Evolutionary conservation across 2,113 vertebrate species (phyloP).

Genomic region (Psilopsiagon aurifrons): DNA sequence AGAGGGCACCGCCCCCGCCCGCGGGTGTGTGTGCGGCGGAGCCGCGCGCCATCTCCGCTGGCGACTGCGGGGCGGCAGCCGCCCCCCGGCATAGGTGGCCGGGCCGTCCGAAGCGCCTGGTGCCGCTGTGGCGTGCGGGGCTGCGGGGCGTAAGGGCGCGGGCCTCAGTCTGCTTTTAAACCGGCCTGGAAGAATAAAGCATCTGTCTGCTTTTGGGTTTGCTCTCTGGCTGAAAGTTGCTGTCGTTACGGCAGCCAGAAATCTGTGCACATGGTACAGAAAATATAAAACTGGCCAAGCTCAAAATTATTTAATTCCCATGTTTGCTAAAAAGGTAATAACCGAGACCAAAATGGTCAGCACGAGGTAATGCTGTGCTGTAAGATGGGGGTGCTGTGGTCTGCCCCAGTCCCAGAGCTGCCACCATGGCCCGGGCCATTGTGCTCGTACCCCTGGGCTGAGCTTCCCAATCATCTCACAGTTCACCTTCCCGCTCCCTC

Average conservation of each 20-base stretch:
- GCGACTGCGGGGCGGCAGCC: background rate
- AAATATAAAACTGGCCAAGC: background rate
- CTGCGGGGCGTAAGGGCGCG: background rate
- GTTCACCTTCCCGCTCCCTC: background rate
- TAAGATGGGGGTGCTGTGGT: background rate
- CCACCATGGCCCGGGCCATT: rapidly evolving
- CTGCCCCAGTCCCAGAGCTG: background rate
- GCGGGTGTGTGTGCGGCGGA: background rate
- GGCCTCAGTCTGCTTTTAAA: rapidly evolving
- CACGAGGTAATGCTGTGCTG: background rate
- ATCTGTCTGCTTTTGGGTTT: background rate
- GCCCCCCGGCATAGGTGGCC: background rate
- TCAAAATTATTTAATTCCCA: background rate
- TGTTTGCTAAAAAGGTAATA: background rate
- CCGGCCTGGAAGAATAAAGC: background rate
- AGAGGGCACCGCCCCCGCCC: background rate
- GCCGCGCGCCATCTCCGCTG: too few species aligned
- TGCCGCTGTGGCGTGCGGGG: rapidly evolving
- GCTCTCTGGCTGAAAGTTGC: background rate
- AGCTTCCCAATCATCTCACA: rapidly evolving
- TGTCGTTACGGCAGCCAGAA: background rate
- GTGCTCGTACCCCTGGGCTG: rapidly evolving
- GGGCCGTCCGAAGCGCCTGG: background rate
- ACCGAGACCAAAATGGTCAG: rapidly evolving
- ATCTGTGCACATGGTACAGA: rapidly evolving